phyloP scores from a whole-genome alignment of 2,113 vertebrate species.

The Coturnix japonica region DNA sequence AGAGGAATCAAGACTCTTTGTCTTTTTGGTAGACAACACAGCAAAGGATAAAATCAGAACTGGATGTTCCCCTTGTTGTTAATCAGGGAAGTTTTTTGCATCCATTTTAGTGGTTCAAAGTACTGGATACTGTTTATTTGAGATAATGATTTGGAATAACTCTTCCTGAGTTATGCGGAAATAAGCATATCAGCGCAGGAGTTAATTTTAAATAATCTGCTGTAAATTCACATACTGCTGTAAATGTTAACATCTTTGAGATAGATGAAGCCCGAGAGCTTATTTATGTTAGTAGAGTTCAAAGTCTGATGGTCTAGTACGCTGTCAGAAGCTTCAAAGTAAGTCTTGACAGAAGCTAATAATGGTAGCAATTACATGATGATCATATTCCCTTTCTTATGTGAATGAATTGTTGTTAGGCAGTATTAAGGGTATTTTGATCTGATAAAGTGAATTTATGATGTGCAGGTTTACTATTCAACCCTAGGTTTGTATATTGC shows the following conservation, averaged over 20 bases:
- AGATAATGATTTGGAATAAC: neutral
- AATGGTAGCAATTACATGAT: neutral
- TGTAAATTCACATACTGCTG: neutral
- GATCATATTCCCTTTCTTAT: neutral
- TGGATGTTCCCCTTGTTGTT: neutral
- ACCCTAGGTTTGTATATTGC: neutral
- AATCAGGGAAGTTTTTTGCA: neutral
- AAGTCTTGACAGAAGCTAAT: neutral
- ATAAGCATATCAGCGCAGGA: neutral
- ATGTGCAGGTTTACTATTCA: neutral
- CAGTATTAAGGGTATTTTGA: neutral
- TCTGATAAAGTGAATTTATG: neutral
- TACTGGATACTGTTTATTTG: neutral
- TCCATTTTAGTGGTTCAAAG: neutral
- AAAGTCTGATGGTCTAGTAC: neutral
- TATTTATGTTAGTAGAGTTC: neutral
- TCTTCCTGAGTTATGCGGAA: neutral
- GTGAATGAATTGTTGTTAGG: neutral
- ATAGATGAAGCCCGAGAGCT: neutral
- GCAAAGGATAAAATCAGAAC: neutral
- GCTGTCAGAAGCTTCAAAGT: neutral
- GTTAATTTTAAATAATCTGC: neutral
- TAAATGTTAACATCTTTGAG: neutral
- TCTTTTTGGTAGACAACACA: neutral
- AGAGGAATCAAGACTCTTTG: conserved; percentile 19